Percentiles rank a stretch among this genome's conserved stretches.
Evolutionary conservation across 2,113 vertebrate species (phyloP).

Genomic region (Jaculus jaculus): DNA sequence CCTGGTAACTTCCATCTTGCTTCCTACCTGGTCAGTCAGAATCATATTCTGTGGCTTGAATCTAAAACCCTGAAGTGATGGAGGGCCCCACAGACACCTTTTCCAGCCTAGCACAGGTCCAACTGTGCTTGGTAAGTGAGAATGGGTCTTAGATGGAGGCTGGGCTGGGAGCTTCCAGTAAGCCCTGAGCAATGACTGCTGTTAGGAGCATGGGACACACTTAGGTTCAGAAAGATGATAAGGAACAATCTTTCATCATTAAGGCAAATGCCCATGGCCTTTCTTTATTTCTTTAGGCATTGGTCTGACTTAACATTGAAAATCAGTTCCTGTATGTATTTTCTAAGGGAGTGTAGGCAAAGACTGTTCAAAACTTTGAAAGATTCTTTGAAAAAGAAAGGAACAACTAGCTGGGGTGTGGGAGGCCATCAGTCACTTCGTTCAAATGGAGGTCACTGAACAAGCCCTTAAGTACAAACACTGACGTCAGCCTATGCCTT

Average conservation of each 20-base stretch:
- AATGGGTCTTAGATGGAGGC: background rate
- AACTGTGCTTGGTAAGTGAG: background rate
- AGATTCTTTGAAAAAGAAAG: background rate
- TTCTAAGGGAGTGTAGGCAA: background rate
- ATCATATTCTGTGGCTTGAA: background rate
- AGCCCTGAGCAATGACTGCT: background rate
- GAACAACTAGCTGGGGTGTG: background rate
- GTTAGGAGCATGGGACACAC: background rate
- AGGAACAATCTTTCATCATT: background rate
- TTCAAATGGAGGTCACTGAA: background rate
- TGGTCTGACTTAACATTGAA: background rate
- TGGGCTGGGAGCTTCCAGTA: background rate
- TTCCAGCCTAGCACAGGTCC: background rate
- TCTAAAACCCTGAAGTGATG: background rate
- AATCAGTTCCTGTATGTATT: background rate
- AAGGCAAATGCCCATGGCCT: background rate
- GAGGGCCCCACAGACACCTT: background rate
- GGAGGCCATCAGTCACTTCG: background rate
- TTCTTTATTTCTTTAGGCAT: background rate
- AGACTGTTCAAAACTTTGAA: background rate
- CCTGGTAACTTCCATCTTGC: background rate
- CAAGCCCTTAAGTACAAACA: background rate
- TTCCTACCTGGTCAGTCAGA: background rate
- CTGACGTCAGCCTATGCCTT: background rate
- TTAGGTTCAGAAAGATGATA: background rate